A percentile compares a stretch with the other conserved stretches of the same genome.
Evolutionary conservation across 2,888 invertebrate genomes (phyloP).

Genomic region (Philereme transversata): DNA sequence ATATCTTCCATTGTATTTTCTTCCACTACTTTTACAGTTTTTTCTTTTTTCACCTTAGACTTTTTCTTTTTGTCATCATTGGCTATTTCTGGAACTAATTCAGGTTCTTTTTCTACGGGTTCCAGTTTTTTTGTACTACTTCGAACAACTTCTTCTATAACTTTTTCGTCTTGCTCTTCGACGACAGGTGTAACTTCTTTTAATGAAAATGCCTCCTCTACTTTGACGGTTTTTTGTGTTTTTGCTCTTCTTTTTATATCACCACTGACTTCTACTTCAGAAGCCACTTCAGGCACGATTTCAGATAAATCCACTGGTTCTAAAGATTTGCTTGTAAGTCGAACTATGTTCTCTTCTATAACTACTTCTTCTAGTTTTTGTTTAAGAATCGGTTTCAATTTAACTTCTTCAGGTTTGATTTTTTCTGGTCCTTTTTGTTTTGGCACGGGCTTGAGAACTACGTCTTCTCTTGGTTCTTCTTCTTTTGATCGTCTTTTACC

Average conservation of each 20-base stretch:
- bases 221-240: no score
- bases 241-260: no score
- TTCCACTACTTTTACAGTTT: constrained; percentile 43
- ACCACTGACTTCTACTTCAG: constrained; percentile 55
- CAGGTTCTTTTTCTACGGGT: constrained; percentile 57
- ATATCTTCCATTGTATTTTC: constrained; percentile 42
- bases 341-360: constrained; percentile 62
- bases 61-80: constrained; percentile 58
- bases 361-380: constrained; percentile 54
- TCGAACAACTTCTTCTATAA: constrained; percentile 55
- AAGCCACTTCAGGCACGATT: constrained; percentile 63
- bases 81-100: constrained; percentile 69
- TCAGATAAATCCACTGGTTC: constrained; percentile 59
- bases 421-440: constrained; percentile 66
- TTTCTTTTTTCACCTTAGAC: constrained; percentile 41
- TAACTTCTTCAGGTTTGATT: constrained; percentile 71
- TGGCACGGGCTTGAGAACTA: constrained; percentile 74
- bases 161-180: constrained; percentile 29
- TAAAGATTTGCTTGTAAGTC: constrained; percentile 47
- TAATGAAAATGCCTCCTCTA: constrained; percentile 19
- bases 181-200: constrained; percentile 50
- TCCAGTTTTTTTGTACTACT: constrained; percentile 1
- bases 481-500: constrained; percentile 58
- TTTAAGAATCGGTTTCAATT: constrained; percentile 63
- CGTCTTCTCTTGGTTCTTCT: constrained; percentile 57